Evolutionary conservation across 2,113 vertebrate species (phyloP).

Genomic region (Aix galericulata): DNA sequence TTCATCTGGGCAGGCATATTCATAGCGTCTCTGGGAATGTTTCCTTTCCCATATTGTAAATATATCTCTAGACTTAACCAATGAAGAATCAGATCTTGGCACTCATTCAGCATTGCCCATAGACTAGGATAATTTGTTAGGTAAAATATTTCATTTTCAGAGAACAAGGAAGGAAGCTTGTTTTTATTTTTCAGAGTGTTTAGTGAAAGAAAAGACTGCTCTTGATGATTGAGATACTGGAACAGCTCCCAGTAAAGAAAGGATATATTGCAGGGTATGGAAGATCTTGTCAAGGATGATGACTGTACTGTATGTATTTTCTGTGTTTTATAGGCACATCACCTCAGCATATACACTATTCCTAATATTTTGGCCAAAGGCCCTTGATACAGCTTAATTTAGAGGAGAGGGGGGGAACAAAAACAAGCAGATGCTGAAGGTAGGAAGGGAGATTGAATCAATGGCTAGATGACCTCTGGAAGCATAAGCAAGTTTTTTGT

Average conservation of each 20-base stretch:
- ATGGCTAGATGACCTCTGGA: not conserved
- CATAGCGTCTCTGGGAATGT: not conserved
- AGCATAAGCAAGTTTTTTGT: not conserved
- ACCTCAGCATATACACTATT: not conserved
- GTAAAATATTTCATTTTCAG: conserved; percentile 14
- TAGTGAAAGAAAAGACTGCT: conserved; percentile 13
- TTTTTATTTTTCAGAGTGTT: conserved; percentile 21
- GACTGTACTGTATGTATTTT: not conserved
- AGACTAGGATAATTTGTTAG: not conserved
- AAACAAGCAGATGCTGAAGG: not conserved
- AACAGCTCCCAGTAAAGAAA: not conserved
- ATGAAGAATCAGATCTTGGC: not conserved
- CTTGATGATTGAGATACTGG: conserved; percentile 23
- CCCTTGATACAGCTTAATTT: not conserved
- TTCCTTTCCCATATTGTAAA: not conserved
- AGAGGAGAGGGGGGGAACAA: not conserved
- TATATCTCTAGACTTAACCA: not conserved
- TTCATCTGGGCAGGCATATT: not conserved
- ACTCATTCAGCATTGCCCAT: not conserved
- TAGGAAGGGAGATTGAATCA: not conserved
- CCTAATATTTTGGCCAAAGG: not conserved
- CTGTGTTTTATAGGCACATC: not conserved
- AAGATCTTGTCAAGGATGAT: not conserved
- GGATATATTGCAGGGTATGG: not conserved
- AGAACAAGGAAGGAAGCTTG: not conserved